A percentile compares a stretch with the other conserved stretches of the same genome.
Evolutionary conservation across 2,888 invertebrate genomes (phyloP).

Genomic region (Acleris laterana): DNA sequence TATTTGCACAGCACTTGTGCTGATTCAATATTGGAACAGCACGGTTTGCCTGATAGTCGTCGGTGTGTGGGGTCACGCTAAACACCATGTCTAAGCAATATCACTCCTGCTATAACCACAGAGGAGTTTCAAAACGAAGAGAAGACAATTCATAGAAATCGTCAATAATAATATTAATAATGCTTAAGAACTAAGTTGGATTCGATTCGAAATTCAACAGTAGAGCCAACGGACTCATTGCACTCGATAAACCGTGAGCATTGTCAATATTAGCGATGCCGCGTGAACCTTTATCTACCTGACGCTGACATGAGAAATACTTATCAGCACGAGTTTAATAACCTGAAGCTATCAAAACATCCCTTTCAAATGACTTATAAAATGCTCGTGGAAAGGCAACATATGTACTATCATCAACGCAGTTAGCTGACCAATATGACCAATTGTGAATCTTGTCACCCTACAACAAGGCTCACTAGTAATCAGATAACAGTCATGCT

Average conservation of each 20-base stretch:
- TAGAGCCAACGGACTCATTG: constrained; percentile 45
- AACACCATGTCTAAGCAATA: neutral
- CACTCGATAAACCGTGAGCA: constrained; percentile 50
- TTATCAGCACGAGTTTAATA: constrained; percentile 31
- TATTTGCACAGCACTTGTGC: constrained; percentile 27
- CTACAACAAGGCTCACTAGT: no score
- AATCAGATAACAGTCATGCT: no score
- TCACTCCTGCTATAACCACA: no score
- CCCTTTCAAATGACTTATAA: constrained; percentile 5
- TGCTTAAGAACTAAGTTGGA: no score
- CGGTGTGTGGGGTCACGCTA: constrained; percentile 1
- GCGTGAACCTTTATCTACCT: constrained; percentile 59
- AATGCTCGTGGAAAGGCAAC: neutral
- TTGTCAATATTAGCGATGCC: constrained; percentile 59
- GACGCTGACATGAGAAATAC: constrained; percentile 63
- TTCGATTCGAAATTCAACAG: no score
- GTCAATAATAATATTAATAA: no score
- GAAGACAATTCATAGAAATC: no score
- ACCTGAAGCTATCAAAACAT: constrained; percentile 15
- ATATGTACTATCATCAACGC: neutral
- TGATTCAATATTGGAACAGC: constrained; percentile 24
- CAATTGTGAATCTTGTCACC: no score
- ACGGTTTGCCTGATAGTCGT: constrained; percentile 20
- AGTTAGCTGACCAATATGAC: no score
- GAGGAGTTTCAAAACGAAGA: no score